A percentile compares a stretch with the other conserved stretches of the same genome.
Evolutionary conservation across 1,140 invertebrate species (phyloP).

Genomic region (Adelges cooleyi): DNA sequence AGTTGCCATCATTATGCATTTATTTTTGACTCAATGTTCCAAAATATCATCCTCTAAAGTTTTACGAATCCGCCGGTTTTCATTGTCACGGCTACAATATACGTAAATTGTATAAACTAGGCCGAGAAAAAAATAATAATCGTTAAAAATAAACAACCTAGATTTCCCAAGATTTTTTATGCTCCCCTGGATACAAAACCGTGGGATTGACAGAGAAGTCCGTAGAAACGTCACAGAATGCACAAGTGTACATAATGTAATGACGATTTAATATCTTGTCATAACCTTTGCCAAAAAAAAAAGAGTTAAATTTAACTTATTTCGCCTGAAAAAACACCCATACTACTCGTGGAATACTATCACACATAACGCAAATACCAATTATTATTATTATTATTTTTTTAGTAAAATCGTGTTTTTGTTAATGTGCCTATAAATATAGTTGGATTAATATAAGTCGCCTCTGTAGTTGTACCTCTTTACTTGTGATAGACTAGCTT

Average conservation of each 20-base stretch:
- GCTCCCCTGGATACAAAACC: constrained; percentile 28
- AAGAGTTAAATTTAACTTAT: constrained; percentile 27
- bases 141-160: constrained; percentile 26
- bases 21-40: too few relatives aligned
- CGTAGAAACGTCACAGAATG: constrained; percentile 20
- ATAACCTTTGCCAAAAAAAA: constrained; percentile 27
- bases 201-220: constrained; percentile 24
- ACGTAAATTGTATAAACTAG: constrained; percentile 3
- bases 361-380: too few relatives aligned
- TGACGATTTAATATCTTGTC: constrained; percentile 29
- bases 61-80: neutral
- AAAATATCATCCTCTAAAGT: too few relatives aligned
- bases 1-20: too few relatives aligned
- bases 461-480: too few relatives aligned
- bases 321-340: constrained; percentile 26
- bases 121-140: neutral
- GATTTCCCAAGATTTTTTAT: constrained; percentile 9
- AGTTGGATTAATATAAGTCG: too few relatives aligned
- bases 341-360: neutral
- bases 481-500: too few relatives aligned
- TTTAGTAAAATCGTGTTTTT: too few relatives aligned
- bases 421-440: too few relatives aligned
- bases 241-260: constrained; percentile 27
- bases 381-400: too few relatives aligned
- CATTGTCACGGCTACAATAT: constrained; percentile 17